Conservation (phyloP, 2,888 invertebrate genomes). For the Hemaris fuciformis region DNA sequence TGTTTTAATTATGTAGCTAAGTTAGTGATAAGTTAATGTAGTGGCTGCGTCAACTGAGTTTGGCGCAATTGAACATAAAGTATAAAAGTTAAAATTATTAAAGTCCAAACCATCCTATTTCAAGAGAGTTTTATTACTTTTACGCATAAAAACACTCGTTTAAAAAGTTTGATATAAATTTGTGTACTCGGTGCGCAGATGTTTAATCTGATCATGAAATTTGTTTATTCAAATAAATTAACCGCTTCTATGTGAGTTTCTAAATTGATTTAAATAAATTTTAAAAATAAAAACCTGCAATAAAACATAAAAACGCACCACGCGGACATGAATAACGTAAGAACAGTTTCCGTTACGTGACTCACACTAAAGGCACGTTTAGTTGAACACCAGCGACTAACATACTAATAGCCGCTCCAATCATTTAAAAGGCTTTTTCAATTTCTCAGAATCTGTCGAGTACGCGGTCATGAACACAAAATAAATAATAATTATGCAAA, state of each 20-base stretch:
- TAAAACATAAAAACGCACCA: constrained; percentile 62
- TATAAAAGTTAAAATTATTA: constrained; percentile 16
- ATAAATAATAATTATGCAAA: background rate
- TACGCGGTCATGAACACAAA: constrained; percentile 3
- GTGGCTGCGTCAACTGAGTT: background rate
- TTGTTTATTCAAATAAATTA: constrained; percentile 31
- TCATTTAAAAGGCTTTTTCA: constrained; percentile 14
- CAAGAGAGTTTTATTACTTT: constrained; percentile 45
- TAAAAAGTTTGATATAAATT: constrained; percentile 56
- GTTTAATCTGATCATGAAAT: constrained; percentile 43
- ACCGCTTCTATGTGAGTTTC: constrained; percentile 22
- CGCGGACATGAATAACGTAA: constrained; percentile 68
- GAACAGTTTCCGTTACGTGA: constrained; percentile 79
- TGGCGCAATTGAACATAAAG: background rate
- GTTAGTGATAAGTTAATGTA: too few relatives aligned
- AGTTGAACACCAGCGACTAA: constrained; percentile 22
- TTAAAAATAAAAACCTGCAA: constrained; percentile 35
- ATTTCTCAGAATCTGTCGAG: constrained; percentile 18
- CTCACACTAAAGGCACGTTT: constrained; percentile 76
- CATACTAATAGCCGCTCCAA: constrained; percentile 14
- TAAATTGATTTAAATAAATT: constrained; percentile 21
- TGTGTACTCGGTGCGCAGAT: constrained; percentile 52
- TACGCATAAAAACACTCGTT: constrained; percentile 57
- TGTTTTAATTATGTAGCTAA: background rate
- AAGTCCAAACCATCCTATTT: constrained; percentile 46